phyloP scores from a whole-genome alignment of 1,140 invertebrate genomes.

The Orchesella cincta region DNA sequence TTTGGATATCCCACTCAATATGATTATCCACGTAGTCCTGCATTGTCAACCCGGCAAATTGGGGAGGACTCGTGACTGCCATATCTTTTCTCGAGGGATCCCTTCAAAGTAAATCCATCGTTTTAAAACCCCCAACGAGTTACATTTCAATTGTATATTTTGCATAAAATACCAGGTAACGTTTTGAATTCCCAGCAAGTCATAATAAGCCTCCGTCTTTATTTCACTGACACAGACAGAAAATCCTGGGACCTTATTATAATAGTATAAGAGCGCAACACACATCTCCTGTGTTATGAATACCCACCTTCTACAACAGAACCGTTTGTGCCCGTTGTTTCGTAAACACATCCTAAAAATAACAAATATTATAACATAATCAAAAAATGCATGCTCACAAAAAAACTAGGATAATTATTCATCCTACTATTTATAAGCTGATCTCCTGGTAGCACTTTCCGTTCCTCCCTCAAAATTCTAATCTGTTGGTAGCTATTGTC shows the following conservation, averaged over 20 bases:
- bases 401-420: background rate
- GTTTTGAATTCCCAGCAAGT: background rate
- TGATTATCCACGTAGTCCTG: background rate
- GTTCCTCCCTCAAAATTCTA: background rate
- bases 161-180: background rate
- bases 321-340: conserved; percentile 66
- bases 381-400: background rate
- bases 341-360: conserved; percentile 71
- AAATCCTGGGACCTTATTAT: background rate
- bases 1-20: background rate
- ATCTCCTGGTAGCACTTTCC: background rate
- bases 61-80: background rate
- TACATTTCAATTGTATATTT: too few species aligned
- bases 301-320: conserved; percentile 90
- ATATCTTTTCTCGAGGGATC: background rate
- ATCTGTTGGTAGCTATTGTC: background rate
- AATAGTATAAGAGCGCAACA: conserved; percentile 30
- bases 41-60: background rate
- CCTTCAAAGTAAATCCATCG: too few species aligned
- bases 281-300: conserved; percentile 67
- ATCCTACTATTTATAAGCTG: background rate
- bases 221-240: background rate
- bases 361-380: background rate
- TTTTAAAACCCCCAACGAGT: too few species aligned
- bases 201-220: background rate